phyloP scores from a whole-genome alignment of 2,888 invertebrate species.

The Trichacis sp. region DNA sequence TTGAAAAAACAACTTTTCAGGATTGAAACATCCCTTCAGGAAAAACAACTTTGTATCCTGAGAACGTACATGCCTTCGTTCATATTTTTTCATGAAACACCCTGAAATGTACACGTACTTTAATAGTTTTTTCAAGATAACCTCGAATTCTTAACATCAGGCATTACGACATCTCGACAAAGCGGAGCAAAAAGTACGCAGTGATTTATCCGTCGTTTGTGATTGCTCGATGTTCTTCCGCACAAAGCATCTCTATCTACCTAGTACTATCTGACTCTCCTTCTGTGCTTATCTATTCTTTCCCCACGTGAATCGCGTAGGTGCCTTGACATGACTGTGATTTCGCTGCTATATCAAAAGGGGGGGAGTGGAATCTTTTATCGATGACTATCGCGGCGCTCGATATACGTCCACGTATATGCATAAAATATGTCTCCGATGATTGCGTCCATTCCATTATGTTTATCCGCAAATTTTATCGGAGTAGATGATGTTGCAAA shows the following conservation, averaged over 20 bases:
- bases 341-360: slow-evolving; percentile 37
- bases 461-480: slow-evolving; percentile 24
- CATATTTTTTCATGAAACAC: not conserved
- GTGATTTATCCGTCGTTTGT: slow-evolving; percentile 40
- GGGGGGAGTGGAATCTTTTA: slow-evolving; percentile 31
- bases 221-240: slow-evolving; percentile 11
- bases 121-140: not conserved
- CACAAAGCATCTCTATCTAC: slow-evolving; percentile 30
- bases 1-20: no score
- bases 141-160: not conserved
- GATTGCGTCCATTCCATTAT: slow-evolving; percentile 35
- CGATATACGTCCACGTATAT: slow-evolving; percentile 18
- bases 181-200: slow-evolving; percentile 20
- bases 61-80: no score
- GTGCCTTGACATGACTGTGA: slow-evolving; percentile 35
- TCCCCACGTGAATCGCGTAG: slow-evolving; percentile 31
- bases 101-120: not conserved
- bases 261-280: slow-evolving; percentile 35
- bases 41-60: not conserved
- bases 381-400: slow-evolving; percentile 34
- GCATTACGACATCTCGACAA: slow-evolving; percentile 22
- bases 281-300: slow-evolving; percentile 30
- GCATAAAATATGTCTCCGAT: slow-evolving; percentile 23
- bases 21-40: no score
- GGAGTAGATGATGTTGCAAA: slow-evolving; percentile 9